These are phyloP conservation scores for Excalfactoria chinensis DNA, from an alignment of 2,113 vertebrate species.

Conservation along the genomic window DNA sequence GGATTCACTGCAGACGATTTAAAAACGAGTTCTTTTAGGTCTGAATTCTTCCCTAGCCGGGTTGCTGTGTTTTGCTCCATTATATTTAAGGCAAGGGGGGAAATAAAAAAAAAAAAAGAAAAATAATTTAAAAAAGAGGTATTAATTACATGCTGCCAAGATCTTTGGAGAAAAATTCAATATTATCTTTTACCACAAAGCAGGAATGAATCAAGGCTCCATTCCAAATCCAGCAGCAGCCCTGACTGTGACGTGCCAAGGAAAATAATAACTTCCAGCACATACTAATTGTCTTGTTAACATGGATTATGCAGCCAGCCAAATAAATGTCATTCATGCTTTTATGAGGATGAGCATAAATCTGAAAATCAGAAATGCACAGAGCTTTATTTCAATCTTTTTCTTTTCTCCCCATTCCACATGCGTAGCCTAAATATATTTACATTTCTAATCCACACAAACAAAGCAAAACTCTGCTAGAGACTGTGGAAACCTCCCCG, in stretches of 20 bases:
- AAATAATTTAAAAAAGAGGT: background rate
- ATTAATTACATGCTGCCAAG: conserved; percentile 73
- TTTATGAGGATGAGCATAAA: conserved; percentile 64
- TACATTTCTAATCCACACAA: conserved; percentile 53
- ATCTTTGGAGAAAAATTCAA: conserved; percentile 66
- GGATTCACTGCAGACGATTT: background rate
- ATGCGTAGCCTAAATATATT: conserved; percentile 52
- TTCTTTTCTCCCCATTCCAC: background rate
- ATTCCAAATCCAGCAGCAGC: conserved; percentile 63
- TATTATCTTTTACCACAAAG: conserved; percentile 61
- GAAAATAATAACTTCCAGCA: conserved; percentile 75
- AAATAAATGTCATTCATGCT: conserved; percentile 72
- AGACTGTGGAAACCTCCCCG: conserved; percentile 25
- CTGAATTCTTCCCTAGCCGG: background rate
- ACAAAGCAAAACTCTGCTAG: conserved; percentile 46
- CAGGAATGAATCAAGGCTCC: conserved; percentile 60
- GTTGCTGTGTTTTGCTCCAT: conserved; percentile 40
- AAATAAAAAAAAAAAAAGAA: background rate
- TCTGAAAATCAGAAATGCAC: conserved; percentile 56
- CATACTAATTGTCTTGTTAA: conserved; percentile 79
- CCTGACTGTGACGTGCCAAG: conserved; percentile 47
- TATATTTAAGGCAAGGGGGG: conserved; percentile 1
- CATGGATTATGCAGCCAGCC: conserved; percentile 76
- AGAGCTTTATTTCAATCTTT: conserved; percentile 23
- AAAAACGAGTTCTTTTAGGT: background rate